Base-by-base conservation (phyloP, 2,797 vertebrate genomes). In the Tamandua tetradactyla region DNA sequence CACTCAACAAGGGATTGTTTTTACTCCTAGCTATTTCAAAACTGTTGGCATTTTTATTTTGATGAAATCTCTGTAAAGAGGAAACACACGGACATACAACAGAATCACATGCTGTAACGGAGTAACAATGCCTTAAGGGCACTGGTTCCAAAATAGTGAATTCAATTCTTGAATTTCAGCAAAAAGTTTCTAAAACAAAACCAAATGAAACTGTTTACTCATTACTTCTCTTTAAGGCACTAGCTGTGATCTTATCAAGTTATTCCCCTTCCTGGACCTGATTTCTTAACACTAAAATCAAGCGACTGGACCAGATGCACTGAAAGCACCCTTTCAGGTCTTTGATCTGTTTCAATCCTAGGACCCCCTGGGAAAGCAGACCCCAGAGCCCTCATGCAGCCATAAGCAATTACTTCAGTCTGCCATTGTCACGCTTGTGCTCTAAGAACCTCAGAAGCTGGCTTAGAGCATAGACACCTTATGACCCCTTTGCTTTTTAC, bases 31-130 rank as follows among this genome's bases (percentile, higher is more conserved):
- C 40, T 89, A 44, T 86, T 93, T 94, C 75, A 87, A 72, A 93
- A 35, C 86, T 47, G 25, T 78, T 92, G 91, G 91, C 25, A 68
- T 95, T 95, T 95, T 96, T 93, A 93, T 95, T 94, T n/a, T 59
- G 61, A 96, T 94, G 92, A 95, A 94, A 81, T 95, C 61, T n/a
- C 44, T 44, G 0, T 64, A 95, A 94, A 95, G 80, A 90, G 87
- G 89, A 94, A 72, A 78, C 66, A 89, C 11, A 89, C 13, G 87
- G 59, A 76, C 8, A 86, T 12, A 89, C 59, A 75, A 37, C 37
- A 83, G 94, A 92, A 83, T 68, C 42, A 92, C 2, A 15, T 9
- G 61, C 71, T 66, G 23, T 62, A 94, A 62, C 5, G 71, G 91
- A 96, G 89, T 89, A 95, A 89, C 76, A 37, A 35, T 80, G 89